These are phyloP conservation scores for Karalla daura DNA, from an alignment of 2,797 vertebrate genomes.

Conservation along the genomic window DNA sequence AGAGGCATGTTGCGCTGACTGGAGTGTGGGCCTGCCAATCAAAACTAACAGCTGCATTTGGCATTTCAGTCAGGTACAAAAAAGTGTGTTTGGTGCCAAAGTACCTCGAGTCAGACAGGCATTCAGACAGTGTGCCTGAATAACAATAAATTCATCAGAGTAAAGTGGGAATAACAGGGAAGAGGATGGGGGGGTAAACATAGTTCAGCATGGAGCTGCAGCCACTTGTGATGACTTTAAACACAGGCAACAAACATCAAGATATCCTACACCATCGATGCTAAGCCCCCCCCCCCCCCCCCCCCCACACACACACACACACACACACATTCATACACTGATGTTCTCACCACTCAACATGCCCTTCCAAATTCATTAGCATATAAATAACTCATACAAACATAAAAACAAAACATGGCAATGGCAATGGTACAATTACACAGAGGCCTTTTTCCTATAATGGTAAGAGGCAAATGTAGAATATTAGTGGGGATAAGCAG, in stretches of 20 bases:
- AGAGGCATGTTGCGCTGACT: slow-evolving; percentile 53
- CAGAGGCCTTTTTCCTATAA: slow-evolving; percentile 44
- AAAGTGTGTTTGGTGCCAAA: slow-evolving; percentile 72
- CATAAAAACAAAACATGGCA: slow-evolving; percentile 44
- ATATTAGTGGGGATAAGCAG: slow-evolving; percentile 42
- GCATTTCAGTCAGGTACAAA: slow-evolving; percentile 73
- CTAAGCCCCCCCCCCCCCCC: slow-evolving; percentile 6
- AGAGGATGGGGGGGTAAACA: slow-evolving; percentile 53
- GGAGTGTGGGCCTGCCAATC: slow-evolving; percentile 70
- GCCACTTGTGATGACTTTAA: slow-evolving; percentile 33
- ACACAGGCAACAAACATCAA: slow-evolving; percentile 43
- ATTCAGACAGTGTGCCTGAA: slow-evolving; percentile 63
- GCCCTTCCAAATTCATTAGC: slow-evolving; percentile 67
- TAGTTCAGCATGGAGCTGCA: slow-evolving; percentile 42
- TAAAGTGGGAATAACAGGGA: slow-evolving; percentile 58
- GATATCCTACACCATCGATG: slow-evolving; percentile 48
- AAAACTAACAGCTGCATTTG: slow-evolving; percentile 58
- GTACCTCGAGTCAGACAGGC: slow-evolving; percentile 69
- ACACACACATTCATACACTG: slow-evolving; percentile 2
- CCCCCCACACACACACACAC: slow-evolving; percentile 9
- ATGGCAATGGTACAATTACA: slow-evolving; percentile 39
- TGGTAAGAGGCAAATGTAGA: slow-evolving; percentile 56
- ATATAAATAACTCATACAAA: slow-evolving; percentile 74
- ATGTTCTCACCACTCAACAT: slow-evolving; percentile 25
- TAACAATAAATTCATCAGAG: slow-evolving; percentile 74